phyloP scores from a whole-genome alignment of 2,888 invertebrate species.

The Drosophila nr. perissopoda region DNA sequence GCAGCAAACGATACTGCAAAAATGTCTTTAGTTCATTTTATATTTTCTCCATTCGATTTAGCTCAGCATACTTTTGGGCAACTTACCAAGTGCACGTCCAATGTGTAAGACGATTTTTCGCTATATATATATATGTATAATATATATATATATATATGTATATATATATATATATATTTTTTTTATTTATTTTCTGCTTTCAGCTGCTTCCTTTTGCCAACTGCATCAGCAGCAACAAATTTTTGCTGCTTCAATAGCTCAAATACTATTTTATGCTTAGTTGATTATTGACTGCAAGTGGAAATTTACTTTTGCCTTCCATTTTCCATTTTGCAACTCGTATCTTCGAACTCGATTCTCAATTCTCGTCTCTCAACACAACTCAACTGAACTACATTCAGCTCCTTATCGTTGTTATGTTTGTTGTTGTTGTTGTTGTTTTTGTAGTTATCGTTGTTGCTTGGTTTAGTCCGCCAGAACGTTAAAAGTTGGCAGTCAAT shows the following conservation, averaged over 20 bases:
- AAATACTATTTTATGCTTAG: constrained; percentile 79
- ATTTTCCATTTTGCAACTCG: constrained; percentile 18
- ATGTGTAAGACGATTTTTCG: constrained; percentile 65
- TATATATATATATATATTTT: not conserved
- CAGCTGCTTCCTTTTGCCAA: constrained; percentile 20
- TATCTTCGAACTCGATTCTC: constrained; percentile 21
- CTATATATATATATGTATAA: constrained; percentile 28
- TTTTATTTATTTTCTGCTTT: constrained; percentile 15
- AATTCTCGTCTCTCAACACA: constrained; percentile 28
- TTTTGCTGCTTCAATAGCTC: constrained; percentile 77
- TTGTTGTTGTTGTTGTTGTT: constrained; percentile 22
- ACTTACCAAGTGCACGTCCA: constrained; percentile 51
- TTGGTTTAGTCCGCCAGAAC: constrained; percentile 64
- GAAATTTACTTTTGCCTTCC: constrained; percentile 61
- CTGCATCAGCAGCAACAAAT: constrained; percentile 55
- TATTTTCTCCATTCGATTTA: constrained; percentile 14
- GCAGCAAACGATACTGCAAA: constrained; percentile 12
- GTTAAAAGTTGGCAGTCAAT: constrained; percentile 72
- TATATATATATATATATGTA: constrained; percentile 8
- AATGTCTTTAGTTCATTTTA: constrained; percentile 27
- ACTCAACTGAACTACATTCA: constrained; percentile 38
- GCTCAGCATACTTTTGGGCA: constrained; percentile 36
- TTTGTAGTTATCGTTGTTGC: constrained; percentile 2
- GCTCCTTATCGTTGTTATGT: constrained; percentile 28
- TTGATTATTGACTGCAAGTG: constrained; percentile 79